phyloP scores from a whole-genome alignment of 2,113 vertebrate genomes.

The Dissostichus mawsoni region DNA sequence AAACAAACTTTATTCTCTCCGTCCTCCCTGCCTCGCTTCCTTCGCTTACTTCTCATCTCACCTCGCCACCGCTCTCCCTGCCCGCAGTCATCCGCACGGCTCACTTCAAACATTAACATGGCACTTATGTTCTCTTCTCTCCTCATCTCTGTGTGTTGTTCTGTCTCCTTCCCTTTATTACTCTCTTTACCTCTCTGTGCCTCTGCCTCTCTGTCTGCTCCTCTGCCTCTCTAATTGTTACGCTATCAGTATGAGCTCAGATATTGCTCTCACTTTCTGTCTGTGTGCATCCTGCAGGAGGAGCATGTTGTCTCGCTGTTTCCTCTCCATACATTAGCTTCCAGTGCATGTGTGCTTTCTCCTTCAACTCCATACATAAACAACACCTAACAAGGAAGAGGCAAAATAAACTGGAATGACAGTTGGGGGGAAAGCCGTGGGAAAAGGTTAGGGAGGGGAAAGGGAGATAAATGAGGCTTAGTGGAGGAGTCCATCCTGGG shows the following conservation, averaged over 20 bases:
- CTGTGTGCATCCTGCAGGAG: slow-evolving; percentile 20
- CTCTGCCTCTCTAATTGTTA: slow-evolving; percentile 64
- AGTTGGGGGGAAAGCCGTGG: too few relatives aligned
- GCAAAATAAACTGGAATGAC: background rate
- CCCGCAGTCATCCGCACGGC: slow-evolving; percentile 26
- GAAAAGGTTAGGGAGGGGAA: slow-evolving; percentile 8
- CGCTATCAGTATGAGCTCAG: slow-evolving; percentile 51
- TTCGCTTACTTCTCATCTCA: slow-evolving; percentile 6
- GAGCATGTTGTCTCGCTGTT: background rate
- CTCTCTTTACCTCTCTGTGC: slow-evolving; percentile 47
- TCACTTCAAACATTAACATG: slow-evolving; percentile 48
- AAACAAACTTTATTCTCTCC: slow-evolving; percentile 18
- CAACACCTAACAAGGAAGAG: slow-evolving; percentile 4
- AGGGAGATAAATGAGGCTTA: slow-evolving; percentile 18
- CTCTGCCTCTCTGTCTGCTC: slow-evolving; percentile 47
- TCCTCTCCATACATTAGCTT: slow-evolving; percentile 34
- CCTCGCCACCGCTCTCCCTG: slow-evolving; percentile 5
- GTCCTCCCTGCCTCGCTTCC: background rate
- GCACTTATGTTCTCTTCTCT: slow-evolving; percentile 33
- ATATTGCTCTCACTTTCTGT: slow-evolving; percentile 52
- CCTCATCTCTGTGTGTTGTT: slow-evolving; percentile 35
- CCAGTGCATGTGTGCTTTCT: background rate
- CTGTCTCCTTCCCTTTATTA: slow-evolving; percentile 42
- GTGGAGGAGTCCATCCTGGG: background rate
- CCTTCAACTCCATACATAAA: slow-evolving; percentile 15